Base-by-base conservation (phyloP, 1,140 invertebrate genomes). In the Nixonia krombeini region DNA sequence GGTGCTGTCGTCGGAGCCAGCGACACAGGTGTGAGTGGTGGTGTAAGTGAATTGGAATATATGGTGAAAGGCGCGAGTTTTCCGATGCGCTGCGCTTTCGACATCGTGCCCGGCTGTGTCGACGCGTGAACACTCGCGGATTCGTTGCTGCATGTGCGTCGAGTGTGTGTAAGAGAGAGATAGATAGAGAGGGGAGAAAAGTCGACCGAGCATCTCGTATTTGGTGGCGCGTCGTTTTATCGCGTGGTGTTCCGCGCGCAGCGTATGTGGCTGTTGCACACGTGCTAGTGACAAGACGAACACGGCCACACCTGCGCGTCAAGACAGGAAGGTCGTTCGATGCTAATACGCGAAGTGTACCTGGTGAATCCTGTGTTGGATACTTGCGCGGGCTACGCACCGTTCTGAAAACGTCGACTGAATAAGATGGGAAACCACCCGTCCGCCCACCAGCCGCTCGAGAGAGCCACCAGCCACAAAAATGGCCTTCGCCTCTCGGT, bases 401-500 rank as follows among this genome's bases (percentile, higher is more conserved):
- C 75, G 59, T 76, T n/a, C 70, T 63, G 74, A 79, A 81, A 79
- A 80, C 81, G 78, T 80, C 62, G 59, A 28, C 45, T 13, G 56
- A 65, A 62, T 53, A 78, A 80, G 73, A 91, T 91, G 90, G 90
- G 90, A 63, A 91, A 91, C 80, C 89, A 90, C 83, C 88, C 89
- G 58, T 90, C 90, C 38, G 88, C 89, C 69, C 90, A 91, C 80
- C 89, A 90, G 72, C 89, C 89, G 45, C 83, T 90, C 67, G 89
- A 90, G 66, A 86, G 87, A 76, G 86, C 84, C 55, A 74, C 76
- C 66, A 79, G 71, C 66, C 77, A 81, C 69, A 77, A 77, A 69
- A 84, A 84, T 73, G 81, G 74, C 63, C 73, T 84, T 72, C 82
- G 83, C 55, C 69, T 83, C 52, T 85, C 83, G 82, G 83, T 85